These are phyloP conservation scores for Aptenodytes forsteri DNA, from an alignment of 2,113 vertebrate genomes.

Conservation along the genomic window DNA sequence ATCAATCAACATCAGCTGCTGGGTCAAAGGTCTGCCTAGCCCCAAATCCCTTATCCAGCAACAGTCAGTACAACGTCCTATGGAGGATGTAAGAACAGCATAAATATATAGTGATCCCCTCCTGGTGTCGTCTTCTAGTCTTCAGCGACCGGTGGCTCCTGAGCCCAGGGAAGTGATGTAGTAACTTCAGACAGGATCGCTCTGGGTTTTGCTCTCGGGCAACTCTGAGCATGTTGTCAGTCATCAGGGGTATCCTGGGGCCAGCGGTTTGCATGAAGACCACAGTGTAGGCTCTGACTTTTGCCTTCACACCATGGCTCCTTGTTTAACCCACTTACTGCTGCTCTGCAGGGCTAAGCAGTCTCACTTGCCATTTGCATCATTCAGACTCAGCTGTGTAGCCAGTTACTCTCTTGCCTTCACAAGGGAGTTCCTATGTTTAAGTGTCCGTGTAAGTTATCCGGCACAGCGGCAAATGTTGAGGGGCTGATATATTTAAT, in stretches of 20 bases:
- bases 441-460: background rate
- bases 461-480: background rate
- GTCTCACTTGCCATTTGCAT: rapidly evolving
- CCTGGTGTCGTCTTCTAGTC: background rate
- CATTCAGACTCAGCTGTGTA: rapidly evolving
- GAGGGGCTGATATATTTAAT: background rate
- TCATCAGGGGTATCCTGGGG: background rate
- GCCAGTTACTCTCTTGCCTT: background rate
- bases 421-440: background rate
- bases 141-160: background rate
- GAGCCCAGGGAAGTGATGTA: background rate
- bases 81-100: background rate
- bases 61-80: background rate
- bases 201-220: background rate
- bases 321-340: background rate
- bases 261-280: background rate
- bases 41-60: background rate
- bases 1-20: background rate
- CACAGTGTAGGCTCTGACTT: background rate
- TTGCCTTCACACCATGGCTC: rapidly evolving
- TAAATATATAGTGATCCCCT: background rate
- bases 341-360: background rate
- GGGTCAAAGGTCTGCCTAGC: background rate
- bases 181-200: background rate
- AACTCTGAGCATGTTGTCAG: background rate